A percentile compares a stretch with the other conserved stretches of the same genome.
These are phyloP conservation scores for Cheilosia soror DNA, from an alignment of 2,888 invertebrate genomes.

Conservation along the genomic window DNA sequence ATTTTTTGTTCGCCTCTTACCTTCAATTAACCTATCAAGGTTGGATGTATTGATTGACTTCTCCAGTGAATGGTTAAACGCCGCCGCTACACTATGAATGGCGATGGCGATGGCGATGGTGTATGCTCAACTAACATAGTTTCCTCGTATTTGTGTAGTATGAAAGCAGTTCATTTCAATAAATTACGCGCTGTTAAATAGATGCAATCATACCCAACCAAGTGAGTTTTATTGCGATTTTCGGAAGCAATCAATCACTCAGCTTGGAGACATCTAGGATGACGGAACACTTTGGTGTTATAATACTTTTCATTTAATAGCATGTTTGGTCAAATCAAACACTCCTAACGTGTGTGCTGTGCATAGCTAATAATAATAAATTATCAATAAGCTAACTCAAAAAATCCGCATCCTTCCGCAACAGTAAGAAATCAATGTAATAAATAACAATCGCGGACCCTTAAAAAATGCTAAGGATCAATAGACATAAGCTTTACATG, in stretches of 20 bases:
- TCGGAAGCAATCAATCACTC: background rate
- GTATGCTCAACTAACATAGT: constrained; percentile 14
- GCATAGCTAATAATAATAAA: constrained; percentile 41
- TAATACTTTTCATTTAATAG: background rate
- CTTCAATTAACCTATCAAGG: constrained; percentile 76
- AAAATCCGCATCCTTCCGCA: constrained; percentile 56
- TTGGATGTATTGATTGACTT: constrained; percentile 74
- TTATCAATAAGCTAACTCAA: constrained; percentile 44
- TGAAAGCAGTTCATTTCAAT: constrained; percentile 8
- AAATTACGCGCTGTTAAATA: constrained; percentile 1
- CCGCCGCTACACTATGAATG: constrained; percentile 27
- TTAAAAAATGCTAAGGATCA: constrained; percentile 51
- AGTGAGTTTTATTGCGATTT: background rate
- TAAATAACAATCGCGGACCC: constrained; percentile 63
- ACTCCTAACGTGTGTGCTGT: constrained; percentile 1
- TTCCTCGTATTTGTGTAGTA: constrained; percentile 18
- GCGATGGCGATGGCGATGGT: constrained; percentile 22
- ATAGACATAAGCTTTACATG: constrained; percentile 43
- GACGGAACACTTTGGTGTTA: too few species aligned
- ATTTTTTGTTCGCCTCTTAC: constrained; percentile 72
- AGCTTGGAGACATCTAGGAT: background rate
- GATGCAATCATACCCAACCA: background rate
- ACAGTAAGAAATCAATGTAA: constrained; percentile 41
- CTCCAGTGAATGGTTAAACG: constrained; percentile 68
- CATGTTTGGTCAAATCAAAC: background rate